These are phyloP conservation scores for Ochlodes sylvanus DNA, from an alignment of 2,888 invertebrate genomes.

Conservation along the genomic window DNA sequence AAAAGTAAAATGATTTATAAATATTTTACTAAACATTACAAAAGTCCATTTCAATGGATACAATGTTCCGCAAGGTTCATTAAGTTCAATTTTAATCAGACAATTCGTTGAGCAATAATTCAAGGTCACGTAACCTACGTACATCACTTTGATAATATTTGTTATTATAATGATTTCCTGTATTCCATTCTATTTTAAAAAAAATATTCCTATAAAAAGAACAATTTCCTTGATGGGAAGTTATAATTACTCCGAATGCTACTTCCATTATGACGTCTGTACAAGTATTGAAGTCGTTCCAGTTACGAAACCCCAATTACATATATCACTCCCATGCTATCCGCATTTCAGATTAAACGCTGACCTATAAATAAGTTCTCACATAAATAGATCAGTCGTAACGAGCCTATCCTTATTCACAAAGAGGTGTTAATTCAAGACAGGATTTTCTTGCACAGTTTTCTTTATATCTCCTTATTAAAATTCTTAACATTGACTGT, in stretches of 20 bases:
- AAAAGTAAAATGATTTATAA: too few species aligned
- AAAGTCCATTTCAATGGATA: too few species aligned
- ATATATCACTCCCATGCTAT: constrained; percentile 18
- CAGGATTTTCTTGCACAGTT: not conserved
- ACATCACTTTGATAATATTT: too few species aligned
- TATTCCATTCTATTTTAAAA: too few species aligned
- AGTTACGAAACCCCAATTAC: constrained; percentile 23
- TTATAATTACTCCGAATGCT: not conserved
- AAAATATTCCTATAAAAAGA: not conserved
- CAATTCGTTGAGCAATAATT: too few species aligned
- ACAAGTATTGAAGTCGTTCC: not conserved
- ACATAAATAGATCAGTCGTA: constrained; percentile 33
- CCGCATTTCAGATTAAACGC: constrained; percentile 31
- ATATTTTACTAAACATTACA: too few species aligned
- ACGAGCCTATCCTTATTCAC: constrained; percentile 25
- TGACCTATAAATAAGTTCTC: constrained; percentile 34
- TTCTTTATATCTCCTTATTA: not conserved
- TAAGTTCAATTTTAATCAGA: too few species aligned
- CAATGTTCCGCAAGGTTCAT: too few species aligned
- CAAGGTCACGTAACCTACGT: too few species aligned
- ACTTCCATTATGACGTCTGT: not conserved
- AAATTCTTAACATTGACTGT: not conserved
- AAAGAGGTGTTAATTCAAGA: constrained; percentile 8
- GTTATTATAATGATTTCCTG: too few species aligned
- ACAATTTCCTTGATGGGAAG: not conserved